A percentile compares a stretch with the other conserved stretches of the same genome.
These are phyloP conservation scores for Neomorphus geoffroyi DNA, from an alignment of 2,797 vertebrate species.

Conservation along the genomic window DNA sequence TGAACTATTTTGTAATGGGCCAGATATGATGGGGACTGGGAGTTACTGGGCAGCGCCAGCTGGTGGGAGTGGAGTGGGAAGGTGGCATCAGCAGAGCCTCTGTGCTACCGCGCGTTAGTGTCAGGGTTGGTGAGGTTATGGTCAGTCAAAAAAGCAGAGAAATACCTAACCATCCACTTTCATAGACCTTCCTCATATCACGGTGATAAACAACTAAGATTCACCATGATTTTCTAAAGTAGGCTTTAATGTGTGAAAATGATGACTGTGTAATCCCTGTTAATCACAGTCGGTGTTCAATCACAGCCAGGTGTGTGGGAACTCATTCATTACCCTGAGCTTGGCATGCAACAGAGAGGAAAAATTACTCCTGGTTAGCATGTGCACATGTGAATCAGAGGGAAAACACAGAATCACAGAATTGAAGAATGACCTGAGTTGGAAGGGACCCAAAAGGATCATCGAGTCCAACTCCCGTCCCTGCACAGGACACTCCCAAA, in stretches of 20 bases:
- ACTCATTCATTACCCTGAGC: background rate
- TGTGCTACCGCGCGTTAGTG: accelerated
- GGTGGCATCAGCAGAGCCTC: background rate
- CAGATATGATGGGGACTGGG: background rate
- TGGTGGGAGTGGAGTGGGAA: background rate
- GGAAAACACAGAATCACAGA: too few species aligned
- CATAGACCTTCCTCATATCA: background rate
- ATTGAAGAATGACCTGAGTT: too few species aligned
- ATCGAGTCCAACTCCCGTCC: too few species aligned
- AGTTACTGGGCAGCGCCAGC: background rate
- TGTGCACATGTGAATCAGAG: accelerated
- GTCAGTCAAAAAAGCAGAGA: background rate
- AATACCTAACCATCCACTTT: background rate
- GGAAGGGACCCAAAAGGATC: too few species aligned
- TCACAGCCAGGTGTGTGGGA: background rate
- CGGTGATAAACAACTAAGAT: background rate
- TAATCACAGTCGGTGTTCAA: background rate
- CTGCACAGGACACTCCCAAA: too few species aligned
- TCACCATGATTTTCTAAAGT: background rate
- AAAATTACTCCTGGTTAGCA: background rate
- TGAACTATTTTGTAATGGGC: background rate
- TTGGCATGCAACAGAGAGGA: background rate
- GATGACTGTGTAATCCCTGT: background rate
- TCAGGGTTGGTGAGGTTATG: background rate
- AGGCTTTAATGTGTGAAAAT: background rate